Percentiles rank a stretch among this genome's conserved stretches.
phyloP scores from a whole-genome alignment of 2,797 vertebrate species.

The Phrynocephalus forsythii region DNA sequence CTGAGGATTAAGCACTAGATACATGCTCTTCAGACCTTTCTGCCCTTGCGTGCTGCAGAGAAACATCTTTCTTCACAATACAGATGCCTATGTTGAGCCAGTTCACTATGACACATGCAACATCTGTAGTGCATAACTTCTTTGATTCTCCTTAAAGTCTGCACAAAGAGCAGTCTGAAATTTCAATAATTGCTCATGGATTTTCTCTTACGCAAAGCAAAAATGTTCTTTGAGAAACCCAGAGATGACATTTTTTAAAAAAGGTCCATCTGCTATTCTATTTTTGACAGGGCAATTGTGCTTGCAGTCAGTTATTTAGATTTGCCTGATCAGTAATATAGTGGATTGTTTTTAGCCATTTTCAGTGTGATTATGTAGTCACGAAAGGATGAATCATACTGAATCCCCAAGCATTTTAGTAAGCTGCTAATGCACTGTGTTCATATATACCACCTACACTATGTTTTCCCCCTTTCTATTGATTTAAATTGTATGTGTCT shows the following conservation, averaged over 20 bases:
- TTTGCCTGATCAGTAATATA: constrained; percentile 44
- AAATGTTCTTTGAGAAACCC: constrained; percentile 11
- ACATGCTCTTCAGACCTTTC: background rate
- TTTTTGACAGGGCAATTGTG: constrained; percentile 42
- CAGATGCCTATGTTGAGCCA: background rate
- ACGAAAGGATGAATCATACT: constrained; percentile 47
- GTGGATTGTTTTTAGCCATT: constrained; percentile 42
- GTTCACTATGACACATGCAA: background rate
- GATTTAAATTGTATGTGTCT: constrained; percentile 44
- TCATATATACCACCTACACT: constrained; percentile 40
- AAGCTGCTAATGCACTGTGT: constrained; percentile 42
- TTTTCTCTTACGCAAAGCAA: background rate
- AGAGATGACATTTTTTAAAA: constrained; percentile 9
- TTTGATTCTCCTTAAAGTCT: constrained; percentile 9
- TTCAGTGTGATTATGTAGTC: constrained; percentile 35
- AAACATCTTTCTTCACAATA: background rate
- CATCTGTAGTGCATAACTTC: background rate
- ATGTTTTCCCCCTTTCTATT: constrained; percentile 10
- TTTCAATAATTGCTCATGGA: constrained; percentile 17
- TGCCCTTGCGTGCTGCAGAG: background rate
- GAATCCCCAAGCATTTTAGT: constrained; percentile 42
- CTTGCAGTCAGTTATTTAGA: constrained; percentile 48
- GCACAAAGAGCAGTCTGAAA: constrained; percentile 16
- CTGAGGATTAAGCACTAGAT: too few species aligned
- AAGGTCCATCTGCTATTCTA: background rate